Evolutionary conservation across 2,797 vertebrate genomes (phyloP).

Genomic region (Squalus acanthias): DNA sequence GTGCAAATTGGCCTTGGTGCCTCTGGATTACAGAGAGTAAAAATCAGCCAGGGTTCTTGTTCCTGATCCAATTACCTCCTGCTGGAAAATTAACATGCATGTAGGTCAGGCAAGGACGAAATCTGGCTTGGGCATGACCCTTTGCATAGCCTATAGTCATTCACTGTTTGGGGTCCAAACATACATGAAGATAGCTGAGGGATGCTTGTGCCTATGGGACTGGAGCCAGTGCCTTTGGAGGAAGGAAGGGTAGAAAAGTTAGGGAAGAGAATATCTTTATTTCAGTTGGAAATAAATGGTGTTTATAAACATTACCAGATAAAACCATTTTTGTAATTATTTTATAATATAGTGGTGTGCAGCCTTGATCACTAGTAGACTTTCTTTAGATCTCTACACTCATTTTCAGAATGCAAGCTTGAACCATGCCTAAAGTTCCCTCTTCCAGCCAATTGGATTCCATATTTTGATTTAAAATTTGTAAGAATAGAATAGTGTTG

Average conservation of each 20-base stretch:
- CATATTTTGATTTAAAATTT: not conserved
- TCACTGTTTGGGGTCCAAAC: not conserved
- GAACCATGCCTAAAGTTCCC: not conserved
- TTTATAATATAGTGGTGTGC: not conserved
- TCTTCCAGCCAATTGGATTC: not conserved
- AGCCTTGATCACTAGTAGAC: not conserved
- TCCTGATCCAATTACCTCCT: not conserved
- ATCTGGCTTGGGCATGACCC: not conserved
- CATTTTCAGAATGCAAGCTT: not conserved
- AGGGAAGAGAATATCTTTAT: not conserved
- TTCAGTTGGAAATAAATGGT: not conserved
- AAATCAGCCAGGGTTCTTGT: not conserved
- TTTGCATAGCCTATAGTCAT: not conserved
- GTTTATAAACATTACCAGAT: not conserved
- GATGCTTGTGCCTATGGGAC: no score
- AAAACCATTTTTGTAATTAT: not conserved
- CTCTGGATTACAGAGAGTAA: no score
- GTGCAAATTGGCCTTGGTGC: not conserved
- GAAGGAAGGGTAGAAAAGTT: not conserved
- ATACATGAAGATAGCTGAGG: not conserved
- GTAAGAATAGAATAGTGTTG: not conserved
- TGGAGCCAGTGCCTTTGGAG: not conserved
- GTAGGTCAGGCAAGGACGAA: not conserved
- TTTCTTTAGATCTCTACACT: not conserved
- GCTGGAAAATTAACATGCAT: not conserved